Evolutionary conservation across 2,888 invertebrate genomes (phyloP).

Genomic region (Ennomos erosarius): DNA sequence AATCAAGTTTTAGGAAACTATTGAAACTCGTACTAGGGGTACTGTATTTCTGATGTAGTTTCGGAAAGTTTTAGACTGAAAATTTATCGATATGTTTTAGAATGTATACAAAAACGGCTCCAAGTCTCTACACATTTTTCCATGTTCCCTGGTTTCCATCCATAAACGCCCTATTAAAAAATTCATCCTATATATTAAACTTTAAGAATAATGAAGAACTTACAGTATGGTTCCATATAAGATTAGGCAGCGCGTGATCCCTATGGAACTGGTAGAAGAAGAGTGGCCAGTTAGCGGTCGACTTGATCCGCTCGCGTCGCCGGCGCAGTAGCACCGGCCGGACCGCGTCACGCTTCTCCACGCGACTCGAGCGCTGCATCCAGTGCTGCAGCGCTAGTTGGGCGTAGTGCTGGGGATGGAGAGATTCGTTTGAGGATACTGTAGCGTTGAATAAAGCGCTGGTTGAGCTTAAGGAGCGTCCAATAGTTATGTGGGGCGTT

Average conservation of each 20-base stretch:
- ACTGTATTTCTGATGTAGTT: no score
- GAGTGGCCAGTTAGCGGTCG: conserved; percentile 95
- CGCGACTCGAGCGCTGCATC: conserved; percentile 88
- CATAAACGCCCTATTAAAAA: no score
- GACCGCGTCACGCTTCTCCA: conserved; percentile 84
- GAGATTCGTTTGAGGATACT: neutral
- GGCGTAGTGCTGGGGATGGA: conserved; percentile 68
- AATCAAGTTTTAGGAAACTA: no score
- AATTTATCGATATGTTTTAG: no score
- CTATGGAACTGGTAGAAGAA: conserved; percentile 98
- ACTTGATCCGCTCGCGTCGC: conserved; percentile 94
- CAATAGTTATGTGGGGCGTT: no score
- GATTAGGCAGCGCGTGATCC: conserved; percentile 97
- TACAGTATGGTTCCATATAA: conserved; percentile 99
- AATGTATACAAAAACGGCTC: no score
- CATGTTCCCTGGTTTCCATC: no score
- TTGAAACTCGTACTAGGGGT: no score
- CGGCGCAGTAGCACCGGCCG: conserved; percentile 96
- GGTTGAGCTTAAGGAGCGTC: no score
- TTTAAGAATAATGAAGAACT: conserved; percentile 37
- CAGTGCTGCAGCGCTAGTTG: conserved; percentile 83
- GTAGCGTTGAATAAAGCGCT: neutral
- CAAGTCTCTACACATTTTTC: no score
- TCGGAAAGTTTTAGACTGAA: no score
- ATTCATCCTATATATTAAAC: no score